Conservation (phyloP, 2,113 vertebrate species). For the Nothoprocta perdicaria region DNA sequence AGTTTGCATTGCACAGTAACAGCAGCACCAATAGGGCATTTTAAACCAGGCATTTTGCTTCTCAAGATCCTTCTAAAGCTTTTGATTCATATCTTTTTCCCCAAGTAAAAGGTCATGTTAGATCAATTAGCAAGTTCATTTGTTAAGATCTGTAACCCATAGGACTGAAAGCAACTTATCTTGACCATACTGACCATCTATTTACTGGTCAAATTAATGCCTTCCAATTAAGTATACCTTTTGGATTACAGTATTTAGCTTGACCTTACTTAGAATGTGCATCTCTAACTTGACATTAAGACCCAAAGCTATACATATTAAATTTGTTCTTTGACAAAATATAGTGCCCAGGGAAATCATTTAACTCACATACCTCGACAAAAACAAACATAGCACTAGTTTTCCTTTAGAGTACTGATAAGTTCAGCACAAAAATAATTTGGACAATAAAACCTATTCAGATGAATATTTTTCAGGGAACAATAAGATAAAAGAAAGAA, state of each 20-base stretch:
- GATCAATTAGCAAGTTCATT: background rate
- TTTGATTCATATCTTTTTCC: background rate
- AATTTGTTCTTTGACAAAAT: background rate
- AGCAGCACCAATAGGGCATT: background rate
- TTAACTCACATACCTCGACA: background rate
- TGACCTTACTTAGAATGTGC: background rate
- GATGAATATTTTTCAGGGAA: background rate
- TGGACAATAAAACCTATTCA: background rate
- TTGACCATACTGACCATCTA: background rate
- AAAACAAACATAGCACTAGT: background rate
- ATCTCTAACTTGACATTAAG: background rate
- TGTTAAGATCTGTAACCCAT: background rate
- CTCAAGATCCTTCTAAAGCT: background rate
- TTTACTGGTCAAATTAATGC: background rate
- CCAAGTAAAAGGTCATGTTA: background rate
- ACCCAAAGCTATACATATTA: background rate
- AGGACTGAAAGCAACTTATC: background rate
- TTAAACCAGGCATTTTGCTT: conserved; percentile 14
- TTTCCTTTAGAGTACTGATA: background rate
- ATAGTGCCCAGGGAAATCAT: background rate
- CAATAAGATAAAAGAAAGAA: background rate
- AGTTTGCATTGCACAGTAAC: background rate
- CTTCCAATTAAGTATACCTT: background rate
- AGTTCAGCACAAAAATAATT: background rate
- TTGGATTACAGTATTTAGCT: background rate